Evolutionary conservation across 2,888 invertebrate genomes (phyloP).

Genomic region (Mimumesa dahlbomi): DNA sequence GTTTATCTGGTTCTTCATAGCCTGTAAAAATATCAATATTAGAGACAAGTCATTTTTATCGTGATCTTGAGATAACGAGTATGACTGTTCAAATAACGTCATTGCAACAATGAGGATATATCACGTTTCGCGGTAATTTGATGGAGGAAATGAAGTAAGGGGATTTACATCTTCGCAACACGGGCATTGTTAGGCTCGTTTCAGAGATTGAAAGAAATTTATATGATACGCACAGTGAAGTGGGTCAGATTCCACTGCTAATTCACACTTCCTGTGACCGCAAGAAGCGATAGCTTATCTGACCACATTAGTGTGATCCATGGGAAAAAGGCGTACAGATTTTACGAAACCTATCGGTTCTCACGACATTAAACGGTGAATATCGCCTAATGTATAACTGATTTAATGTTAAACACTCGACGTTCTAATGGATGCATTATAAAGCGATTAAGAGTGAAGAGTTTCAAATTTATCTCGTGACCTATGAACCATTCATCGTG

Average conservation of each 20-base stretch:
- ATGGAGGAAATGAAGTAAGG: constrained; percentile 24
- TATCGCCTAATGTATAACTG: too few species aligned
- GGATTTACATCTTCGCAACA: constrained; percentile 18
- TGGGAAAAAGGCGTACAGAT: too few species aligned
- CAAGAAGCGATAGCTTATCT: constrained; percentile 30
- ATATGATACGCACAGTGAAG: constrained; percentile 26
- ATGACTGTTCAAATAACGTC: too few species aligned
- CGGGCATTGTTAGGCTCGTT: constrained; percentile 19
- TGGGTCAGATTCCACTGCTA: constrained; percentile 56
- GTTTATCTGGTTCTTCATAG: too few species aligned
- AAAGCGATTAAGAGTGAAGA: background rate
- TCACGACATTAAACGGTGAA: too few species aligned
- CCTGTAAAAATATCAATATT: too few species aligned
- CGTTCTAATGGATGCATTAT: too few species aligned
- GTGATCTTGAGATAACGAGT: background rate
- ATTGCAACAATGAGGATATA: constrained; percentile 30
- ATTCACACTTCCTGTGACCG: constrained; percentile 55
- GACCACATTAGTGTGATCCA: background rate
- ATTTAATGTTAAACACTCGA: too few species aligned
- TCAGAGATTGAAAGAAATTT: constrained; percentile 41
- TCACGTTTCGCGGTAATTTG: constrained; percentile 16
- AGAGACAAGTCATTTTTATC: background rate
- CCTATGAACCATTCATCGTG: background rate
- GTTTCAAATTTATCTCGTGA: constrained; percentile 9
- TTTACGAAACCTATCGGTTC: too few species aligned